Percentiles rank a stretch among this genome's conserved stretches.
Conservation (phyloP, 2,113 vertebrate genomes). For the Aegithalos caudatus region DNA sequence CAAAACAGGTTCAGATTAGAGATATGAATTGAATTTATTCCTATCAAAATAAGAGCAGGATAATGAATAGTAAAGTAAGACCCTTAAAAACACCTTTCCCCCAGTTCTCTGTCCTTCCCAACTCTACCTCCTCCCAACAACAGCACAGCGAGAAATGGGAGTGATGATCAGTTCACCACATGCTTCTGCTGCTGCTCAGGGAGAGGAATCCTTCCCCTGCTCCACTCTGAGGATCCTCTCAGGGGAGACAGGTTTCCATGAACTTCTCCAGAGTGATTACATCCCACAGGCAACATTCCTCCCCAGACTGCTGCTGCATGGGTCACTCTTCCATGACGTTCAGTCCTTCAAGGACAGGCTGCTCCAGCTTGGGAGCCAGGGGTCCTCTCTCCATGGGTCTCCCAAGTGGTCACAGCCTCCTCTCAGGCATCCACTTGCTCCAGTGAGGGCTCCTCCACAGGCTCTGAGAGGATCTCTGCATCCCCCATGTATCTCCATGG, state of each 20-base stretch:
- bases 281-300: background rate
- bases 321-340: background rate
- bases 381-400: fast-evolving
- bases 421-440: background rate
- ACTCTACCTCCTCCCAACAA: background rate
- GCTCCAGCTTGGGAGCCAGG: background rate
- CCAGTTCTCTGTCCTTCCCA: background rate
- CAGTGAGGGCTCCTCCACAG: fast-evolving
- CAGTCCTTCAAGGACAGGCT: background rate
- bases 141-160: background rate
- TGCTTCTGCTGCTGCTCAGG: background rate
- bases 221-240: background rate
- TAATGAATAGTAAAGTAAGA: background rate
- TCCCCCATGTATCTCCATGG: background rate
- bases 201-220: background rate
- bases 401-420: fast-evolving
- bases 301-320: fast-evolving
- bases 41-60: background rate
- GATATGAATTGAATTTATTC: background rate
- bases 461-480: background rate
- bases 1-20: background rate
- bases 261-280: background rate
- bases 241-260: background rate
- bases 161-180: background rate
- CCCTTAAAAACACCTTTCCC: background rate